Base-by-base conservation (phyloP, 2,113 vertebrate genomes). In the Cheilinus undulatus region DNA sequence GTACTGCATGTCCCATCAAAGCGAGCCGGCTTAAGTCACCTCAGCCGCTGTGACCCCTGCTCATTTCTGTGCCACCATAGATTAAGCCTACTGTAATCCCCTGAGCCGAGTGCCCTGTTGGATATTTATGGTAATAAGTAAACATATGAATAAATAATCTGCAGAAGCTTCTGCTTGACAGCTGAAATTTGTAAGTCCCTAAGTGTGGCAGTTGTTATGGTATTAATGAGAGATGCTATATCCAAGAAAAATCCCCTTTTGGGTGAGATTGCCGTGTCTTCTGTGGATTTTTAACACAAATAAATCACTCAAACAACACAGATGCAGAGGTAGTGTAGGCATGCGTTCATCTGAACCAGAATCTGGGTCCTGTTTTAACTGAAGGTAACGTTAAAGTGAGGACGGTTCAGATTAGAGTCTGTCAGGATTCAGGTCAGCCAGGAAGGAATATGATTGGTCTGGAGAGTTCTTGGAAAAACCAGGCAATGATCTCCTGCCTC, bases 81-180 rank as follows among this genome's bases (percentile, higher is more conserved):
- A 92, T 92, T 92, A 92, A 83, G 40, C 58, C 61, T 68, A 65
- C 69, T 87, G 84, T 92, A 93, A 94, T 92, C 91, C 85, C 69
- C 77, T 76, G 71, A 88, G 74, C 76, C 51, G 56, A 73, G 76
- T 67, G 78, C 87, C 84, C 84, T 59, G 77, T 84, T 86, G 87
- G 91, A 91, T 91, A 79, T 86, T 90, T 80, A 86, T 83, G 80
- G 86, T 90, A 87, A 89, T 89, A 90, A 91, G 90, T 86, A 86
- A 91, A 91, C 82, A 88, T 86, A 88, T 89, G 86, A 91, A 93
- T 88, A 88, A 90, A 91, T 91, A 89, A 89, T 87, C 83, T 78
- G n/a, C 61, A 80, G 82, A 75, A 38, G 69, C 80, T 71, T 80
- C 82, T 30, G 54, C 61, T 83, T 73, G 83, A 84, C 89, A 86